A percentile compares a stretch with the other conserved stretches of the same genome.
Conservation (phyloP, 2,888 invertebrate genomes). For the Steinernema hermaphroditum region DNA sequence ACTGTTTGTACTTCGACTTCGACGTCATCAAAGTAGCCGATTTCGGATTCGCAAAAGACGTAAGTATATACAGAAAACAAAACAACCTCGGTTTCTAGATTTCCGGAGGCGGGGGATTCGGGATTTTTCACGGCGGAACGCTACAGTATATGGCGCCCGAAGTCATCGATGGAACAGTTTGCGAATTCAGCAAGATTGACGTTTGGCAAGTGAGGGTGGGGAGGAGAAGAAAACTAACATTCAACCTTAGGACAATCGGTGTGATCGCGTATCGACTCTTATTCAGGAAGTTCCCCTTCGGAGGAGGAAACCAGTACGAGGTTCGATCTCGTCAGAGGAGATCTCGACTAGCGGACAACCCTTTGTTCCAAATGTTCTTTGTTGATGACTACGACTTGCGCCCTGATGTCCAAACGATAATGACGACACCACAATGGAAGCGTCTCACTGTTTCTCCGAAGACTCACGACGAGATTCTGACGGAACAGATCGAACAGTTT, state of each 20-base stretch:
- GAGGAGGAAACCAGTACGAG: neutral
- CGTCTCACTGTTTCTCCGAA: too few species aligned
- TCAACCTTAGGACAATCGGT: neutral
- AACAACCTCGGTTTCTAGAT: conserved; percentile 62
- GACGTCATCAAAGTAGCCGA: conserved; percentile 68
- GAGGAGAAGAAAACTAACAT: conserved; percentile 39
- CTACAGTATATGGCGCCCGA: conserved; percentile 68
- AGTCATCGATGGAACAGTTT: conserved; percentile 68
- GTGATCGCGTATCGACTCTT: neutral
- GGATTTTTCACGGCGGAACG: conserved; percentile 70
- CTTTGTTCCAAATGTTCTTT: neutral
- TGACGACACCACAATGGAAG: too few species aligned
- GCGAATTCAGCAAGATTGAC: conserved; percentile 69
- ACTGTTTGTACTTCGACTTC: conserved; percentile 68
- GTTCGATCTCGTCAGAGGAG: neutral
- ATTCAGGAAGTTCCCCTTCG: neutral
- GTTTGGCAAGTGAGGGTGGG: conserved; percentile 65
- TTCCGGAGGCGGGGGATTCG: conserved; percentile 67
- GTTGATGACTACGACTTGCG: neutral
- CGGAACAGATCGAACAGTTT: too few species aligned
- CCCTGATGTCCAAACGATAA: neutral
- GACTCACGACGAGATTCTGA: too few species aligned
- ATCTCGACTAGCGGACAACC: too few species aligned
- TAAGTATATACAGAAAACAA: conserved; percentile 6
- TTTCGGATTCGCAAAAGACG: conserved; percentile 68